phyloP scores from a whole-genome alignment of 2,888 invertebrate genomes.

The Ctena decussata region DNA sequence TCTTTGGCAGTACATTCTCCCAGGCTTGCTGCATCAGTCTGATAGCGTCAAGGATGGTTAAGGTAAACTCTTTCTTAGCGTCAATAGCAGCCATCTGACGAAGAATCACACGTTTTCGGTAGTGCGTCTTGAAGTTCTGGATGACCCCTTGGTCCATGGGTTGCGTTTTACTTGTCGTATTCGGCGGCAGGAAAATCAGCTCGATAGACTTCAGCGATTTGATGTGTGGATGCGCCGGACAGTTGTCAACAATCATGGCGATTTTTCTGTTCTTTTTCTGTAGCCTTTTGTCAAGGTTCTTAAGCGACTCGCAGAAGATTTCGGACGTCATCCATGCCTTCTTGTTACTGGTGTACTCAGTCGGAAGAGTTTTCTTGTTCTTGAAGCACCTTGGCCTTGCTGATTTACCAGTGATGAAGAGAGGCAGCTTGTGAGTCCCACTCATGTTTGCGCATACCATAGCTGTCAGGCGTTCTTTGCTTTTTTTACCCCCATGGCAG shows the following conservation, averaged over 20 bases:
- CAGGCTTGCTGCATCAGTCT: background rate
- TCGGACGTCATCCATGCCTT: constrained; percentile 68
- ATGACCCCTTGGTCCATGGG: constrained; percentile 71
- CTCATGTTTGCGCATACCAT: too few species aligned
- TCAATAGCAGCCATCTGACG: background rate
- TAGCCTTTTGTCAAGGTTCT: constrained; percentile 48
- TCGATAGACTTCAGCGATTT: constrained; percentile 43
- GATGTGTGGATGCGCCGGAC: constrained; percentile 63
- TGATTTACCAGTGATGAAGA: too few species aligned
- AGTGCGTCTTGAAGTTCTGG: constrained; percentile 40
- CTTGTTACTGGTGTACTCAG: constrained; percentile 48
- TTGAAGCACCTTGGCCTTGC: too few species aligned
- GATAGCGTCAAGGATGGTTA: background rate
- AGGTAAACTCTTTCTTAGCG: background rate
- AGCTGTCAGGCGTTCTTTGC: too few species aligned
- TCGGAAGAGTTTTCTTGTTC: constrained; percentile 29
- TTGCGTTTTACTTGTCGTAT: constrained; percentile 63
- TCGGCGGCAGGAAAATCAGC: constrained; percentile 70
- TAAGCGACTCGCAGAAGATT: constrained; percentile 65
- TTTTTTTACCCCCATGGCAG: too few species aligned
- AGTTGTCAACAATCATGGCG: constrained; percentile 67
- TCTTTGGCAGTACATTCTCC: background rate
- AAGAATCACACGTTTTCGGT: constrained; percentile 6
- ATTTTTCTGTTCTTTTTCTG: constrained; percentile 31
- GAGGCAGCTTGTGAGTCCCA: too few species aligned